These are phyloP conservation scores for Leptoteleia sp. DNA, from an alignment of 1,140 invertebrate species.

Conservation along the genomic window DNA sequence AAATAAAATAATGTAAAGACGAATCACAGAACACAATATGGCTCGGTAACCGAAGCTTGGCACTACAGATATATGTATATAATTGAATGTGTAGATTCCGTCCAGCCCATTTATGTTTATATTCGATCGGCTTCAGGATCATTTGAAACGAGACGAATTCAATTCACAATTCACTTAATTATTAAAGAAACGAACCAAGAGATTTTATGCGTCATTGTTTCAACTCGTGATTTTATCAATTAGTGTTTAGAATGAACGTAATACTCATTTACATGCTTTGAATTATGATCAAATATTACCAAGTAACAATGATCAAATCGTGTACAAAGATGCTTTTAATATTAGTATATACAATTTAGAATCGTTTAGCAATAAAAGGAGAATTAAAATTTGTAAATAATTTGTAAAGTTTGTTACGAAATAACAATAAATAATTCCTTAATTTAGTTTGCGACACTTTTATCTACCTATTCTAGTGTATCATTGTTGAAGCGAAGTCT, in stretches of 20 bases:
- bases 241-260: slow-evolving; percentile 16
- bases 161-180: slow-evolving; percentile 10
- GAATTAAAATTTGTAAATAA: slow-evolving; percentile 51
- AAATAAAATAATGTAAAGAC: slow-evolving; percentile 54
- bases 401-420: slow-evolving; percentile 50
- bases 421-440: slow-evolving; percentile 6
- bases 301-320: slow-evolving; percentile 49
- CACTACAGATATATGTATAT: slow-evolving; percentile 80
- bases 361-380: slow-evolving; percentile 19
- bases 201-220: slow-evolving; percentile 17
- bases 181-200: not conserved
- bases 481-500: slow-evolving; percentile 9
- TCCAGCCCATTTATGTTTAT: slow-evolving; percentile 76
- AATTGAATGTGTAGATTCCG: slow-evolving; percentile 81
- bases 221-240: slow-evolving; percentile 4
- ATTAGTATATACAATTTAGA: slow-evolving; percentile 33
- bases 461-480: slow-evolving; percentile 6
- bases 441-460: slow-evolving; percentile 8
- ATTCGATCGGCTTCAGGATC: slow-evolving; percentile 56
- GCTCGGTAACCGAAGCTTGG: slow-evolving; percentile 75
- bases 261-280: slow-evolving; percentile 28
- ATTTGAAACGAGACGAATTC: slow-evolving; percentile 48
- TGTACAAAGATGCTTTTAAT: slow-evolving; percentile 59
- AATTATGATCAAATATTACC: slow-evolving; percentile 32
- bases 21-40: slow-evolving; percentile 47